Base-by-base conservation (phyloP, 2,113 vertebrate species). In the Circaetus cinerascens region DNA sequence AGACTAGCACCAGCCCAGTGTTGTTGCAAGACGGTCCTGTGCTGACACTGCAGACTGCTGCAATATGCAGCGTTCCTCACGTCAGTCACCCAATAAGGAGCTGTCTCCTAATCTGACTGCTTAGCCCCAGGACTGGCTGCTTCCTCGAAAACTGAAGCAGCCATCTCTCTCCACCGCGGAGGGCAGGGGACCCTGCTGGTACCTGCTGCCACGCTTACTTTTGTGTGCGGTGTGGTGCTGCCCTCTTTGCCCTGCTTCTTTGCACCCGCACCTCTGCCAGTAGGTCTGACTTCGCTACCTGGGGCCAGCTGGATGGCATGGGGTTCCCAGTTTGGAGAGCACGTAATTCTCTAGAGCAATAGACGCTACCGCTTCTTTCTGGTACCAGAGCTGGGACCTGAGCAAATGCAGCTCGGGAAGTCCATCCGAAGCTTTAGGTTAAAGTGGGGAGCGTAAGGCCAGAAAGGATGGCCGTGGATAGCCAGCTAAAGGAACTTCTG, bases 391-490 rank as follows among this genome's bases (percentile, higher is more conserved):
- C 68, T 34, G 43, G 53, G 32, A 30, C 46, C 32, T 3, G 17
- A 50, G 67, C 63, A 64, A 38, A 25, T 0, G 1, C 40, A 45
- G 79, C 41, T 57, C 51, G 13, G 69, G 16, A 66, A 8, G 46
- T 51, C 36, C 46, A 7, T 3, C 32, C 3, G 1, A 62, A 34
- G 21, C 63, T 72, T 56, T 10, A 4, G 27, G 30, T 41, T 43
- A 27, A 59, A 60, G 84, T 2, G 0, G 17, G 30, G 34, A 75
- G 17, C 5, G 0, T 2, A 7, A 60, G 25, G 17, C 30, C 26
- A 27, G 46, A 1, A 23, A 25, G 62, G 75, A 36, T 3, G 40
- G 53, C 3, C 2, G 0, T 0, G n/a, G 30, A 7, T 23, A n/a
- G n/a, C 15, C 45, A 15, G 2, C 23, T 7, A 20, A 60, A 38